Conservation (phyloP, 2,113 vertebrate species). For the Phaethornis superciliosus region DNA sequence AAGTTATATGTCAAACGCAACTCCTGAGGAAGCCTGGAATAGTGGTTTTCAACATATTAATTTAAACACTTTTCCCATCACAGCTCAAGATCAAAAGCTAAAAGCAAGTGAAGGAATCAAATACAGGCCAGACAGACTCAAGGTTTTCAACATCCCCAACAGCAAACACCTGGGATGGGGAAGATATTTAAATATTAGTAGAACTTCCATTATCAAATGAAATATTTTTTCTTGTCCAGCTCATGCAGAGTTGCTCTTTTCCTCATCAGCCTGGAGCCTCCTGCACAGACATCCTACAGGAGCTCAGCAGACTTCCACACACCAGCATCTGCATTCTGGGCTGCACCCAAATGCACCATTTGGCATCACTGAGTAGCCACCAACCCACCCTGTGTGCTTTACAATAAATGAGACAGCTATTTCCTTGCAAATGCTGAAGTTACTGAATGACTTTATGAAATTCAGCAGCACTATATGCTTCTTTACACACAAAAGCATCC, state of each 20-base stretch:
- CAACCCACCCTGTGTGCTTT: not conserved
- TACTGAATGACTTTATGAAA: not conserved
- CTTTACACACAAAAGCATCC: not conserved
- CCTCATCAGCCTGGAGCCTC: fast-evolving
- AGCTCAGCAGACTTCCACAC: not conserved
- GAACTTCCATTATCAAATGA: not conserved
- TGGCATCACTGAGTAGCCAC: not conserved
- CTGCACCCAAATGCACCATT: slow-evolving; percentile 13
- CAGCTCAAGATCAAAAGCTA: not conserved
- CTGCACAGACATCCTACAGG: not conserved
- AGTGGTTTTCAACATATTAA: not conserved
- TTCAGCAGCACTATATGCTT: not conserved
- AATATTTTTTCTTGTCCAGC: not conserved
- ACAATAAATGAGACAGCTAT: not conserved
- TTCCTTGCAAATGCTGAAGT: not conserved
- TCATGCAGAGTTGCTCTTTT: fast-evolving
- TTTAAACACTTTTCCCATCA: not conserved
- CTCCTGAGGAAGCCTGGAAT: not conserved
- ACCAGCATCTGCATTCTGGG: not conserved
- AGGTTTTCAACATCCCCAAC: not conserved
- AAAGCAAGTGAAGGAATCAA: not conserved
- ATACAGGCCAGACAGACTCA: not conserved
- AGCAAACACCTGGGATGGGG: not conserved
- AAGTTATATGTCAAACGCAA: not conserved
- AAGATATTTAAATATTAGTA: not conserved